These are phyloP conservation scores for Drosophila subsilvestris DNA, from an alignment of 2,888 invertebrate species.

Conservation along the genomic window DNA sequence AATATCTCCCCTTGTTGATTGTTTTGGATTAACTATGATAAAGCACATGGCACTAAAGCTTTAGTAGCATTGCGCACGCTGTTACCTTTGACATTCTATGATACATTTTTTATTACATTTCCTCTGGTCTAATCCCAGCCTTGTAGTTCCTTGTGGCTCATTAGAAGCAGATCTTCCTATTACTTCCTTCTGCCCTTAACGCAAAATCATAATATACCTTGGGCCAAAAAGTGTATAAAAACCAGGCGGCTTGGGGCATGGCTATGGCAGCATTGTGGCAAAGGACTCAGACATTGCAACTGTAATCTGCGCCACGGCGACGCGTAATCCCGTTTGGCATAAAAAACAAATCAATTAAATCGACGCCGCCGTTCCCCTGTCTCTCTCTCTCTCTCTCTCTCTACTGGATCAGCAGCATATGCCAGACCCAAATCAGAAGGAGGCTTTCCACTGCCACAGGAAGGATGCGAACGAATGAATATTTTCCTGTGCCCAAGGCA, in stretches of 20 bases:
- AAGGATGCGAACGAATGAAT: constrained; percentile 83
- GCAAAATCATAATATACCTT: background rate
- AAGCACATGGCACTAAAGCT: too few relatives aligned
- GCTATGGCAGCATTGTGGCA: constrained; percentile 25
- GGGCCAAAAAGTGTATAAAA: background rate
- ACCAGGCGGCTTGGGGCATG: background rate
- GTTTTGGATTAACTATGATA: too few relatives aligned
- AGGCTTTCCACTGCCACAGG: constrained; percentile 64
- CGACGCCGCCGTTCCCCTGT: constrained; percentile 48
- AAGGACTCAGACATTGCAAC: constrained; percentile 59
- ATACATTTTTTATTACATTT: too few relatives aligned
- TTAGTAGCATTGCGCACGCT: too few relatives aligned
- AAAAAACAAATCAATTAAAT: constrained; percentile 84
- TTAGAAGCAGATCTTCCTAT: too few relatives aligned
- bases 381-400: constrained; percentile 4
- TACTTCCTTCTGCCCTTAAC: background rate
- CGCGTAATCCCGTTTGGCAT: constrained; percentile 83
- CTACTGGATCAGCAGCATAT: constrained; percentile 50
- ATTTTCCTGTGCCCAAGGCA: constrained; percentile 67
- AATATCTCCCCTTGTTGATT: too few relatives aligned
- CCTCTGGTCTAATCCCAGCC: too few relatives aligned
- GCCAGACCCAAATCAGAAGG: constrained; percentile 58
- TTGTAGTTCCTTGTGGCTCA: too few relatives aligned
- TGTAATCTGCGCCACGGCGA: constrained; percentile 77
- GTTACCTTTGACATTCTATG: too few relatives aligned